These are phyloP conservation scores for Balaeniceps rex DNA, from an alignment of 2,113 vertebrate species.

Conservation along the genomic window DNA sequence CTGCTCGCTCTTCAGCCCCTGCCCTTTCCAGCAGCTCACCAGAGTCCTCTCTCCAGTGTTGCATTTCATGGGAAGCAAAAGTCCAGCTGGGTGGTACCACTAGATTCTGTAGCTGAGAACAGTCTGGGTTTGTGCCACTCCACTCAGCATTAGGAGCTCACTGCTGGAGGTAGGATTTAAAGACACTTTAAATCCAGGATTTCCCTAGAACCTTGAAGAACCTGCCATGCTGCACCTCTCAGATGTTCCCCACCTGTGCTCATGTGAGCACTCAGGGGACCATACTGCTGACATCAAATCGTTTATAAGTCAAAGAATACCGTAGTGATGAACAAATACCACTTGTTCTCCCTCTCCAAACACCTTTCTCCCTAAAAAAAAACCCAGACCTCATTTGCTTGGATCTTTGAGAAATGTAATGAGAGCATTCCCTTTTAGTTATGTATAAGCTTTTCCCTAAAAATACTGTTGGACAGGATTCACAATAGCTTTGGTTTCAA, in stretches of 20 bases:
- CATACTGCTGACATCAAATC: neutral
- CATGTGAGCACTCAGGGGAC: neutral
- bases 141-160: neutral
- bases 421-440: neutral
- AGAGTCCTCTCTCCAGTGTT: neutral
- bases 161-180: neutral
- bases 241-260: neutral
- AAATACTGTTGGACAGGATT: neutral
- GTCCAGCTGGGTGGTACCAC: neutral
- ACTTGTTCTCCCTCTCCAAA: neutral
- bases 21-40: neutral
- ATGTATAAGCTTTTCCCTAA: neutral
- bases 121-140: accelerated
- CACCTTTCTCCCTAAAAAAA: neutral
- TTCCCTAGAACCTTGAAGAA: neutral
- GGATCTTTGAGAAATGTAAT: neutral
- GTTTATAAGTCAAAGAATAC: neutral
- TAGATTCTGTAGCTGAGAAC: neutral
- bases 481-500: neutral
- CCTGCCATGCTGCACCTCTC: neutral
- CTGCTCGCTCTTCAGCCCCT: neutral
- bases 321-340: neutral
- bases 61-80: neutral
- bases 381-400: neutral
- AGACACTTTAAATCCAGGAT: neutral